Evolutionary conservation across 2,888 invertebrate species (phyloP).

Genomic region (Melieria picta): DNA sequence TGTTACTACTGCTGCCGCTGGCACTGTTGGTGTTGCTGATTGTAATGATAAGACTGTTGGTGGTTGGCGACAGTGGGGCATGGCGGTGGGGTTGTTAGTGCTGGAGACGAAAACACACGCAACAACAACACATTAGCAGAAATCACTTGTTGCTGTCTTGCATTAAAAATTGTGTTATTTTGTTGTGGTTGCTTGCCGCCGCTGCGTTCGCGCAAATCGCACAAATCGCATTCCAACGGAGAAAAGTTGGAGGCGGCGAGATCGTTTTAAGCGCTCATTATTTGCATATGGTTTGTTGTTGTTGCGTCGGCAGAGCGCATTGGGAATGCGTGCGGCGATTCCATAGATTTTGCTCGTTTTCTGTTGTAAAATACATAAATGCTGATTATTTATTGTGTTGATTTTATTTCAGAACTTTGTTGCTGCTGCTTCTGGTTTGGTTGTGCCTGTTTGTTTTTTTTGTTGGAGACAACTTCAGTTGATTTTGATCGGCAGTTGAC

Average conservation of each 20-base stretch:
- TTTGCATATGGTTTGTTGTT: conserved; percentile 1
- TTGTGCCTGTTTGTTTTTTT: background rate
- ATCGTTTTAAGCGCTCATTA: conserved; percentile 9
- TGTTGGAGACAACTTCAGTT: conserved; percentile 39
- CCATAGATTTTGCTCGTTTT: background rate
- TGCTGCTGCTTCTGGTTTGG: background rate
- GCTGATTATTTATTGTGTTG: conserved; percentile 42
- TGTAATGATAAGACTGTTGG: too few relatives aligned
- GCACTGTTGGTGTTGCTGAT: background rate
- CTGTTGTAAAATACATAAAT: conserved; percentile 13
- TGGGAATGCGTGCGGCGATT: conserved; percentile 21
- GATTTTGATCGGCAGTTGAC: conserved; percentile 63
- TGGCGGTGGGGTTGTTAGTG: background rate
- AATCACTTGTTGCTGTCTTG: conserved; percentile 16
- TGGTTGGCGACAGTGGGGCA: background rate
- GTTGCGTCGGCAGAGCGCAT: conserved; percentile 1
- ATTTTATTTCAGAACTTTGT: conserved; percentile 32
- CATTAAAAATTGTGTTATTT: too few relatives aligned
- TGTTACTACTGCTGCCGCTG: background rate
- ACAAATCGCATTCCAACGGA: conserved; percentile 27
- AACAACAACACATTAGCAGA: conserved; percentile 35
- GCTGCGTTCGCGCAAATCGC: too few relatives aligned
- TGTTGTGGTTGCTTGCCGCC: too few relatives aligned
- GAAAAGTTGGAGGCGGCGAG: conserved; percentile 26
- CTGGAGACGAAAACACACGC: conserved; percentile 34